Conservation (phyloP, 2,888 invertebrate species). For the Ochropleura plecta region DNA sequence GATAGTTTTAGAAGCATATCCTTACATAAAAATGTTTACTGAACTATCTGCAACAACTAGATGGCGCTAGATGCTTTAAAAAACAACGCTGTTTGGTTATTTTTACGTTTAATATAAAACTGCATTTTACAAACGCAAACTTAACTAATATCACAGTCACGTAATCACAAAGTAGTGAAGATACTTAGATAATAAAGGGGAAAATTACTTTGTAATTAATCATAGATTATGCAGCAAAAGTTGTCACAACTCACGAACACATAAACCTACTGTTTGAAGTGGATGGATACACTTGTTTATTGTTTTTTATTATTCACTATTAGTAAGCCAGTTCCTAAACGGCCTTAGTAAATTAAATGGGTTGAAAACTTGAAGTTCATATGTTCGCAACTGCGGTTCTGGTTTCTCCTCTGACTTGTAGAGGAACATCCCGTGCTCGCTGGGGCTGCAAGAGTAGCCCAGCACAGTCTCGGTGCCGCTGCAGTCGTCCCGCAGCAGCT, state of each 20-base stretch:
- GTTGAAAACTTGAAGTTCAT: slow-evolving; percentile 69
- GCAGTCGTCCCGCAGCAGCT: slow-evolving; percentile 74
- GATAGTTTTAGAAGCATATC: slow-evolving; percentile 8
- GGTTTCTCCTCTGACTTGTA: slow-evolving; percentile 71
- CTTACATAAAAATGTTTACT: slow-evolving; percentile 13
- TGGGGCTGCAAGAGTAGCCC: slow-evolving; percentile 75
- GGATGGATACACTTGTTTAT: neutral
- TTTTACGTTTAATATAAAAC: slow-evolving; percentile 48
- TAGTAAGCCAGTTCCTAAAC: slow-evolving; percentile 18
- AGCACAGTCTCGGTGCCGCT: slow-evolving; percentile 73
- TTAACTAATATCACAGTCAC: slow-evolving; percentile 74
- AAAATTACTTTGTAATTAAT: slow-evolving; percentile 13
- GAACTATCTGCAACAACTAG: slow-evolving; percentile 18
- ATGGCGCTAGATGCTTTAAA: slow-evolving; percentile 37
- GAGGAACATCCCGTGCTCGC: slow-evolving; percentile 77
- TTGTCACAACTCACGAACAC: slow-evolving; percentile 27
- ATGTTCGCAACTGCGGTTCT: slow-evolving; percentile 37
- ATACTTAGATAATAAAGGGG: slow-evolving; percentile 10
- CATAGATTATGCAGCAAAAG: neutral
- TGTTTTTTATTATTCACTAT: neutral
- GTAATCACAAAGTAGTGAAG: slow-evolving; percentile 55
- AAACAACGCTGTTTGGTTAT: slow-evolving; percentile 40
- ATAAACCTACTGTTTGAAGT: slow-evolving; percentile 13
- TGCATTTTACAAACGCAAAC: slow-evolving; percentile 49
- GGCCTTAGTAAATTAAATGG: slow-evolving; percentile 71